Evolutionary conservation across 2,797 vertebrate species (phyloP).

Genomic region (Notolepis coatsorum): DNA sequence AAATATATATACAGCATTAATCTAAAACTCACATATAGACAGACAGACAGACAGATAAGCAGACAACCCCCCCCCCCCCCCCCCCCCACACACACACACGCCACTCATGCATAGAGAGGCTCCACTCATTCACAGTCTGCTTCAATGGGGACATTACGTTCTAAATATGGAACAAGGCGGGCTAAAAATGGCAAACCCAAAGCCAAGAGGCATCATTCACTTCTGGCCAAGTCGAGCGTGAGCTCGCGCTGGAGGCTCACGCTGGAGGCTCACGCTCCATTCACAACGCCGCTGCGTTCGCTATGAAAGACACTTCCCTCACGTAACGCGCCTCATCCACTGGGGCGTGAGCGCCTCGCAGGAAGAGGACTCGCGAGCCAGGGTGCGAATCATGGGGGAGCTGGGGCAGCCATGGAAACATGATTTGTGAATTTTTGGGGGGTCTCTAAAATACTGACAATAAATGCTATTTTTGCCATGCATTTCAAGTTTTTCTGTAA

Average conservation of each 20-base stretch:
- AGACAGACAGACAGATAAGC: no score
- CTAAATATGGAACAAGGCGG: conserved; percentile 59
- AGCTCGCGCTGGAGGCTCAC: conserved; percentile 6
- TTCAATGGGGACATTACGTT: conserved; percentile 47
- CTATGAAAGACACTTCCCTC: conserved; percentile 47
- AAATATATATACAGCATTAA: no score
- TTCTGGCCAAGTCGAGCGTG: conserved; percentile 57
- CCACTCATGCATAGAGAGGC: conserved; percentile 36
- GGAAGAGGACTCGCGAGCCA: no score
- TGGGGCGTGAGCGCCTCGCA: no score
- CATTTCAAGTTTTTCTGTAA: no score
- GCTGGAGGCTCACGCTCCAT: conserved; percentile 67
- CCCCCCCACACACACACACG: conserved; percentile 34
- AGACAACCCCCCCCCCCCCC: no score
- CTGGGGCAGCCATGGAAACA: no score
- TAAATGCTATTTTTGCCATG: no score
- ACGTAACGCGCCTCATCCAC: no score
- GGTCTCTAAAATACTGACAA: no score
- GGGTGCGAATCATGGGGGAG: no score
- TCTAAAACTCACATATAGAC: not conserved
- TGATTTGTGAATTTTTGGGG: no score
- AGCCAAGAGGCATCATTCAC: conserved; percentile 56
- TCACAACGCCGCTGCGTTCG: conserved; percentile 58
- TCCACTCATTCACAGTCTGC: conserved; percentile 49
- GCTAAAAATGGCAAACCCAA: conserved; percentile 64